Evolutionary conservation across 2,888 invertebrate species (phyloP), one percentile per base, ranked within the genome.

Genomic region (Bellardia pandia): DNA sequence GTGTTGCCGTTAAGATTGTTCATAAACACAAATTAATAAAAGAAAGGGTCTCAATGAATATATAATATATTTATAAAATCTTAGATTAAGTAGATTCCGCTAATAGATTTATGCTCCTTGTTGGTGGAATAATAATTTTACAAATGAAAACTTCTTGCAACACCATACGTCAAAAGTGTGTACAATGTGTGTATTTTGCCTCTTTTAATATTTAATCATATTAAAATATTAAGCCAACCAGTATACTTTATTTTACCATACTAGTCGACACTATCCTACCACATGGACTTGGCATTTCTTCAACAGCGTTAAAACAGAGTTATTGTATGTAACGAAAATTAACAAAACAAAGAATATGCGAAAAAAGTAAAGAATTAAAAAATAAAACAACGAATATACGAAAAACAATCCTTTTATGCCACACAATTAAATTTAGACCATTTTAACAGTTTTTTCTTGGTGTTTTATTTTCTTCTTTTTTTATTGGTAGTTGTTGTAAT

Each of bases 351-450:
- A 76, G 53, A 72, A 66, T 42, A 69, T 58, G 16, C 45, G 40
- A 13, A 72, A 56, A 56, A 56, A 74, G 2, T 11, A 37, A 51
- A 62, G 42, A 23, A 23, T 23, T 23, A 64, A 64, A 23, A 79
- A 40, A 33, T 30, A 40, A 51, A 64, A 72, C 40, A 51, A 51
- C 23, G 48, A 16, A 69, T 14, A 60, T 42, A 78, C 78, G 37
- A 64, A 77, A 78, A 77, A 60, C 42, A 86, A 81, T 84, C 68
- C 76, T 84, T 86, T 84, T 68, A 84, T 66, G 82, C 80, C 79
- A 77, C 72, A 81, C 86, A 89, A 83, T 80, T 83, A 89, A 88
- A 89, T 89, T 89, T 86, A 89, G 88, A 89, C 86, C 89, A 86
- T 79, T 82, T 83, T 60, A 84, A 85, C 74, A 53, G 68, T 85